Percentiles rank a stretch among this genome's conserved stretches.
These are phyloP conservation scores for Melanotaenia duboulayi DNA, from an alignment of 2,113 vertebrate species.

Conservation along the genomic window DNA sequence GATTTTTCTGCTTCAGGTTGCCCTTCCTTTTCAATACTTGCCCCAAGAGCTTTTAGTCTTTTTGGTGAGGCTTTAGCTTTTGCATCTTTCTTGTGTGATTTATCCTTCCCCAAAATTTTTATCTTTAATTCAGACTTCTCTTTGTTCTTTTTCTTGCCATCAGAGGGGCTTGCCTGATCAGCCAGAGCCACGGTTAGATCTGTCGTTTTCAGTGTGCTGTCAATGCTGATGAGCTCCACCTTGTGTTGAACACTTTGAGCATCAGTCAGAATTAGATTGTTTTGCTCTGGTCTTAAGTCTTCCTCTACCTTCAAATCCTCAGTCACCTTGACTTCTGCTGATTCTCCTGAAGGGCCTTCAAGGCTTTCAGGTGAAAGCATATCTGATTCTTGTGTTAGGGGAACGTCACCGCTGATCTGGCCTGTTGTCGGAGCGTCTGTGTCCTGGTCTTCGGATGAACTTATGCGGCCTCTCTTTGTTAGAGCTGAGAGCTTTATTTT, in stretches of 20 bases:
- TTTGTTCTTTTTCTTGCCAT: slow-evolving; percentile 75
- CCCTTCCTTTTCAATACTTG: slow-evolving; percentile 68
- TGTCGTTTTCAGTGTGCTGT: slow-evolving; percentile 78
- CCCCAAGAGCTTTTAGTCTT: slow-evolving; percentile 70
- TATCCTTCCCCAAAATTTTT: slow-evolving; percentile 76
- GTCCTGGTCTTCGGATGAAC: slow-evolving; percentile 81
- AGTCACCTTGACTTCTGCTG: slow-evolving; percentile 37
- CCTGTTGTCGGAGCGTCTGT: slow-evolving; percentile 56
- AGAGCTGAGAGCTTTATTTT: slow-evolving; percentile 74
- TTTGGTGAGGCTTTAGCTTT: slow-evolving; percentile 69
- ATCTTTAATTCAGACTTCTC: slow-evolving; percentile 80
- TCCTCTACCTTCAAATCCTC: slow-evolving; percentile 42
- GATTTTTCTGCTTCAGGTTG: slow-evolving; percentile 42
- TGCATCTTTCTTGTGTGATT: slow-evolving; percentile 65
- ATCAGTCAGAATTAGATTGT: slow-evolving; percentile 43
- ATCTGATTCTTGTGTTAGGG: slow-evolving; percentile 54
- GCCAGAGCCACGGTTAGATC: slow-evolving; percentile 67
- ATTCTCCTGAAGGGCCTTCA: slow-evolving; percentile 57
- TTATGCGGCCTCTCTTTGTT: slow-evolving; percentile 73
- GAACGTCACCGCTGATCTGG: slow-evolving; percentile 50
- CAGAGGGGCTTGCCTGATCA: slow-evolving; percentile 50
- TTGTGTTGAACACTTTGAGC: slow-evolving; percentile 61
- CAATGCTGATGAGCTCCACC: slow-evolving; percentile 74
- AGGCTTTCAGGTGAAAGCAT: slow-evolving; percentile 61
- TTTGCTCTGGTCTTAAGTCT: slow-evolving; percentile 46